Evolutionary conservation across 2,113 vertebrate species (phyloP), one percentile per base, ranked within the genome.

Genomic region (Copsychus sechellarum): DNA sequence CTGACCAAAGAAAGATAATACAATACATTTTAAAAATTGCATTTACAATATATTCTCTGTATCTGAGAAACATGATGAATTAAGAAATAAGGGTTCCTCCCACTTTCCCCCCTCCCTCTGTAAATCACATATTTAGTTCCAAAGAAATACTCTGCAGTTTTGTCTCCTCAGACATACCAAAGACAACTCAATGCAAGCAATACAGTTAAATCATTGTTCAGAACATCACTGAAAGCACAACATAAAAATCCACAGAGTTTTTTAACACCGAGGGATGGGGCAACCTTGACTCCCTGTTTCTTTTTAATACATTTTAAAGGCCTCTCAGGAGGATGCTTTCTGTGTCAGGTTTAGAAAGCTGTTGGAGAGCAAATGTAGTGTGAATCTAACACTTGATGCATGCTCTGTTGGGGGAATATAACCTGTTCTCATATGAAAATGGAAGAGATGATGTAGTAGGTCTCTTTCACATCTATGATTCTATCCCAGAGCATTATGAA

Each of bases 21-120:
- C 2, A 72, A 61, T 6, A 92, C 64, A 14, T 54, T 38, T 31
- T 12, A 47, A 69, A 53, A 50, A 38, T 1, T 25, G 17, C 38
- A 61, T 22, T 74, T 17, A 3, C 11, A 48, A 48, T 33, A 26
- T 48, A 64, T 51, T 91, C 21, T 20, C 40, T 57, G 16, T 19
- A 84, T n/a, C 28, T 9, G 29, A 89, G 22, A 92, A 88, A 79
- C 10, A 78, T 29, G 38, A 60, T 34, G 17, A 53, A 86, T 43
- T 71, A 45, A 36, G 11, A 83, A 77, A 43, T 7, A 38, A 15
- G 5, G 4, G n/a, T 28, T 8, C 0, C 1, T 5, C 8, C 13
- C 2, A 2, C 1, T 5, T 26, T 24, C 1, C 0, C 6, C 5
- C 4, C 2, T 11, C 11, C 9, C 9, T 4, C 17, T 5, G 1